Conservation (phyloP, 1,140 invertebrate species). For the Xylocopa sonorina region DNA sequence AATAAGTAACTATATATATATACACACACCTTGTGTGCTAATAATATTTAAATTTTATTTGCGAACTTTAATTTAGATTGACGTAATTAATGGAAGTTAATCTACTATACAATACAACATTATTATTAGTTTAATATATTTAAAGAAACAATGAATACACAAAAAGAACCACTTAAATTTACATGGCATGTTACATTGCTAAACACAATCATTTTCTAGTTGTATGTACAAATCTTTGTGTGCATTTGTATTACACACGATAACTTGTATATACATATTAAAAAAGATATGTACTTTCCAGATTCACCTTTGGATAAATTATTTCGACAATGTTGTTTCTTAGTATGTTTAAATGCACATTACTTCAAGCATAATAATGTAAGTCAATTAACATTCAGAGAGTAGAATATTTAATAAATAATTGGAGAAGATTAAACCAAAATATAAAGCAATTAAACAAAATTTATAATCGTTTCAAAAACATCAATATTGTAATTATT, state of each 20-base stretch:
- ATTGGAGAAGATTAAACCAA: neutral
- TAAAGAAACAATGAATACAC: constrained; percentile 17
- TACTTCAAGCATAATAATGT: neutral
- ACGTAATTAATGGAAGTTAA: neutral
- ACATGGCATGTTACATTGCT: constrained; percentile 38
- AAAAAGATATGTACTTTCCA: constrained; percentile 5
- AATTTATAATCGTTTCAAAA: neutral
- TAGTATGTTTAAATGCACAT: neutral
- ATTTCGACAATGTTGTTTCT: neutral
- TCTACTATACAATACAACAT: constrained; percentile 8
- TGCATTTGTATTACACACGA: constrained; percentile 26
- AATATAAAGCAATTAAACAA: neutral
- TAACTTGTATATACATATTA: constrained; percentile 6
- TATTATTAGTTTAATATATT: constrained; percentile 19
- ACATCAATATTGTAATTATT: neutral
- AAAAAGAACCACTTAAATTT: constrained; percentile 8
- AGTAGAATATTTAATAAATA: constrained; percentile 19
- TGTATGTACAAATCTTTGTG: constrained; percentile 46
- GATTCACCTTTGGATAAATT: constrained; percentile 26
- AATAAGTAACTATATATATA: neutral
- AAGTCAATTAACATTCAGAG: constrained; percentile 34
- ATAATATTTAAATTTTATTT: constrained; percentile 5
- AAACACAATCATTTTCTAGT: constrained; percentile 53
- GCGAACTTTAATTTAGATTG: too few relatives aligned
- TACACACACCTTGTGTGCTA: neutral